Evolutionary conservation across 2,113 vertebrate genomes (phyloP).

Genomic region (Egretta garzetta): DNA sequence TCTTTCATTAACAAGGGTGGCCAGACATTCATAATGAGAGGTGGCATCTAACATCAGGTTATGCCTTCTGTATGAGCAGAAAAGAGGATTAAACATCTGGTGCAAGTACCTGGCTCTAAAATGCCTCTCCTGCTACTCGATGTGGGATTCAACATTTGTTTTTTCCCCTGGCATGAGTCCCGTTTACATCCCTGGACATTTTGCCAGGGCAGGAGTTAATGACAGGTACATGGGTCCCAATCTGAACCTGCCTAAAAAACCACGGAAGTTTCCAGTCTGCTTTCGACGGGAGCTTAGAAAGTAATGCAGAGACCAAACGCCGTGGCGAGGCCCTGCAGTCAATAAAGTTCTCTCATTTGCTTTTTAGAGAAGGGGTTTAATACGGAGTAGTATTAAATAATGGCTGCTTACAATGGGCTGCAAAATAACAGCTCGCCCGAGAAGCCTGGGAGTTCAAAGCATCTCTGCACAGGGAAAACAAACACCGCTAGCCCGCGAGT

Average conservation of each 20-base stretch:
- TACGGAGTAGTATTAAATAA: not conserved
- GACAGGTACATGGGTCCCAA: not conserved
- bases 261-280: not conserved
- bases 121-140: not conserved
- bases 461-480: not conserved
- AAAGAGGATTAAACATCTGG: constrained; percentile 27
- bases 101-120: not conserved
- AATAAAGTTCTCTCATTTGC: not conserved
- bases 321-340: not conserved
- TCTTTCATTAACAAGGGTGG: constrained; percentile 52
- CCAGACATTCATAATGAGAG: constrained; percentile 15
- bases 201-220: not conserved
- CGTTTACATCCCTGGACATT: not conserved
- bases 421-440: constrained; percentile 1
- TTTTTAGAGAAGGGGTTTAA: not conserved
- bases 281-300: not conserved
- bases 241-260: not conserved
- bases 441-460: constrained; percentile 10
- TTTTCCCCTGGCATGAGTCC: not conserved
- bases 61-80: not conserved
- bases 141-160: not conserved
- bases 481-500: not conserved
- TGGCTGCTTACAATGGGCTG: constrained; percentile 17
- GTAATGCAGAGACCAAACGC: accelerated
- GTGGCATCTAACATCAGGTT: constrained; percentile 3